Evolutionary conservation across 2,113 vertebrate species (phyloP), one percentile per base, ranked within the genome.

Genomic region (Nycticorax nycticorax): DNA sequence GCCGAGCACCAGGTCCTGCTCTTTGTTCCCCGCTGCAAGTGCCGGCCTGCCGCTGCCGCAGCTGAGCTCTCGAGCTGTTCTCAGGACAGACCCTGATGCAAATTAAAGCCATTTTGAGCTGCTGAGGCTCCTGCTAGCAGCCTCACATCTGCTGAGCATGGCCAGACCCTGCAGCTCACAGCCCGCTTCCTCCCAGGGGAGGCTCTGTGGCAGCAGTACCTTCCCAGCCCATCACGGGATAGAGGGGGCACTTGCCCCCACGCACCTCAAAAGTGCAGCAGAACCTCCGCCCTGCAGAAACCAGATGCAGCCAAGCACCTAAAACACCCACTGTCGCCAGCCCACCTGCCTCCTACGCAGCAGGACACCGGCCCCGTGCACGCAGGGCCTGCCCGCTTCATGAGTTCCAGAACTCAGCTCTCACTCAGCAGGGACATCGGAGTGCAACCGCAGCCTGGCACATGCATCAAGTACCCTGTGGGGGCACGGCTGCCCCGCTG

Each of bases 51-150:
- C 5, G 1, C 73, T 0, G 17, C 87, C 30, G 80, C 59, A 79
- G 69, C 88, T 84, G 81, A 92, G 75, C 78, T 91, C 76, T 45
- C 1, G 41, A 52, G 89, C 78, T 89, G 69, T 56, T 72, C 71
- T 93, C 76, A 77, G 94, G 74, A 78, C 71, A 89, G 91, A 79
- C 67, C 75, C 45, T 50, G 33, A 97, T 97, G 97, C 96, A 97
- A 97, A 97, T 96, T 85, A 96, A 96, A 89, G 89, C 92, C 94
- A 91, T 97, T 97, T 97, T 96, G 84, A 93, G 97, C 91, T 76
- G 57, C 77, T 39, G 30, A 57, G 59, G 86, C 89, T 95, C 62
- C 41, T 75, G 55, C 77, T 37, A 30, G 28, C 89, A 94, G 89
- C 37, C 35, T 53, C 57, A 15, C 91, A 91, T 79, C 94, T 96